Base-by-base conservation (phyloP, 2,797 vertebrate genomes). In the Ctenosaura bakeri region DNA sequence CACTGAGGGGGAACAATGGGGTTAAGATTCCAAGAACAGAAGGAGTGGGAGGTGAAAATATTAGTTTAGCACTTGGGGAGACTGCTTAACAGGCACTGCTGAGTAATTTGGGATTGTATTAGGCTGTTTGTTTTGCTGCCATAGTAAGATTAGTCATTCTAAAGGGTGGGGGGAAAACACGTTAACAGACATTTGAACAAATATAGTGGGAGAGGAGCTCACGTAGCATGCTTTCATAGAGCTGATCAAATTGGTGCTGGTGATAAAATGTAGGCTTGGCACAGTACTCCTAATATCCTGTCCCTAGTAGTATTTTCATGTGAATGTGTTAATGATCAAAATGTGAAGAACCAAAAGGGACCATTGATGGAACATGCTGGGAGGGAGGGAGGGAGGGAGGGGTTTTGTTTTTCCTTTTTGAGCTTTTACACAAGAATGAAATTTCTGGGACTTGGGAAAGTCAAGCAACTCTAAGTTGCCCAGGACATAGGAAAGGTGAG, bases 11-110 rank as follows among this genome's bases (percentile, higher is more conserved):
- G 42, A n/a, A 4, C 0, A 2, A 5, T 0, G 12, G n/a, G 46
- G 3, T 84, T 0, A 3, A 87, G 0, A 1, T 74, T 87, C 0
- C 0, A 2, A 89, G 13, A 89, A 76, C 0, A 59, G 3, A 79
- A 66, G 6, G 78, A 71, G 50, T 20, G 64, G 84, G 29, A 82
- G 59, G 89, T 22, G 77, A 91, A 73, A 76, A 86, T 66, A 80
- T 14, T 85, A 6, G 16, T 83, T 52, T 87, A 78, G 3, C 0
- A 81, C 77, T 80, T 32, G 81, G n/a, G 24, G 50, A 62, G 16
- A 54, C 83, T 74, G 66, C 78, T 83, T 87, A 54, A 71, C 46
- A 76, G 82, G 4, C 42, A 90, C 50, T 0, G 3, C 85, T 71
- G 24, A 20, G 42, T 83, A 13, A 66, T 66, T 78, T 20, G 54